phyloP scores from a whole-genome alignment of 1,140 invertebrate genomes.

The Lucilia cuprina region DNA sequence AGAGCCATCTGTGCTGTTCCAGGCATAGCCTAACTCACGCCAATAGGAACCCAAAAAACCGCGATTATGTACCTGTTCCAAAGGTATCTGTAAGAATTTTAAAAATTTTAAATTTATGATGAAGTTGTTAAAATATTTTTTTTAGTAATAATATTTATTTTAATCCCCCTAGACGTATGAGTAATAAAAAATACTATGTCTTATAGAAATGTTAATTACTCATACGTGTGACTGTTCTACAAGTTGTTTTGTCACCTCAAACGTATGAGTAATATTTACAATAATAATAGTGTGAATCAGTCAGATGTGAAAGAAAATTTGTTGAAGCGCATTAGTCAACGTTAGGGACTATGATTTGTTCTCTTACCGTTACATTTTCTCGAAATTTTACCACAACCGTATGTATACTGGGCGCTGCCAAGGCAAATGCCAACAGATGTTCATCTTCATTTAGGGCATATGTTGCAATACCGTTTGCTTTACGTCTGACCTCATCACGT shows the following conservation, averaged over 20 bases:
- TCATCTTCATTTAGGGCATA: conserved; percentile 60
- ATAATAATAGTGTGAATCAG: conserved; percentile 16
- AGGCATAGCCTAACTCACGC: conserved; percentile 59
- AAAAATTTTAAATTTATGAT: no score
- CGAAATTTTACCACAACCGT: conserved; percentile 62
- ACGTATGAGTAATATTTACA: not conserved
- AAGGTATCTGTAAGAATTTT: conserved; percentile 52
- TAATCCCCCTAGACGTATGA: not conserved
- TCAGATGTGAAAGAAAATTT: not conserved
- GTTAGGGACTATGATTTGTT: not conserved
- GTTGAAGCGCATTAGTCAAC: no score
- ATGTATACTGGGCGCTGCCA: conserved; percentile 60
- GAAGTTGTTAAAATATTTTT: no score
- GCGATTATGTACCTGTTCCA: conserved; percentile 58
- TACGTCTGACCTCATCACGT: conserved; percentile 51
- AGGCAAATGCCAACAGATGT: conserved; percentile 60
- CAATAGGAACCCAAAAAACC: conserved; percentile 59
- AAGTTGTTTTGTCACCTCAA: not conserved
- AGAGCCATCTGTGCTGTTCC: conserved; percentile 60
- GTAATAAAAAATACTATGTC: not conserved
- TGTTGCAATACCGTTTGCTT: conserved; percentile 57
- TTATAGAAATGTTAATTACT: not conserved
- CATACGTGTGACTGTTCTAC: not conserved
- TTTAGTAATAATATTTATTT: no score
- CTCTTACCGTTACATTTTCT: conserved; percentile 58